Evolutionary conservation across 2,888 invertebrate species (phyloP), one percentile per base, ranked within the genome.

Genomic region (Tipula unca): DNA sequence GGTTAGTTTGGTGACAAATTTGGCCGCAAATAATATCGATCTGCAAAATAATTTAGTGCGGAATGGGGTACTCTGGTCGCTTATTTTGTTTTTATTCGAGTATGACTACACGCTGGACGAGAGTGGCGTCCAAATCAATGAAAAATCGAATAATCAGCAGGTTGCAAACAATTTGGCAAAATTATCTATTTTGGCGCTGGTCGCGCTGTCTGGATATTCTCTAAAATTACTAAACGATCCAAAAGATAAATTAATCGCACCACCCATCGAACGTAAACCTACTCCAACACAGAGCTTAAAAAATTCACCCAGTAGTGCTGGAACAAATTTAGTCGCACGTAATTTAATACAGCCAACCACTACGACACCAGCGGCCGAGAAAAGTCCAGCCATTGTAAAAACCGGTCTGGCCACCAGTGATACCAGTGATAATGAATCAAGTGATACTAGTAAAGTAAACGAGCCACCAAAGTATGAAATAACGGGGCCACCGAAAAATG

Each of bases 71-170:
- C 90, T 99, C 3, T 99, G 97, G 96, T 97, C 98, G 88, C 91
- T 99, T 85, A 91, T 99, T 54, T 93, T 96, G 0, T 96, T 96
- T 88, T 94, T 97, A 90, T 97, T 99, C 90, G 95, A 95, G 87
- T 99, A 98, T 90, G 99, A 99, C 92, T 99, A 96, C 91, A 99
- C 99, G 3, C 92, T 99, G 88, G 96, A 98, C 86, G 99, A 99
- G 92, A 97, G 98, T 85, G 99, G 99, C 0, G 96, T 99, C 0
- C 95, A 97, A 88, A 94, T 95, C 29, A 94, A 93, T 87, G 95
- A 95, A 88, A 95, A 96, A 85, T 94, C 95, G 3, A 98, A 98
- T 90, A 96, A 96, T 86, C 94, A 99, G 93, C 97, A 98, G 91
- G 94, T 96, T 29, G 94, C 96, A n/a, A 99, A 99, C 90, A 94